A percentile compares a stretch with the other conserved stretches of the same genome.
Evolutionary conservation across 2,888 invertebrate species (phyloP).

Genomic region (Galerucella calmariensis): DNA sequence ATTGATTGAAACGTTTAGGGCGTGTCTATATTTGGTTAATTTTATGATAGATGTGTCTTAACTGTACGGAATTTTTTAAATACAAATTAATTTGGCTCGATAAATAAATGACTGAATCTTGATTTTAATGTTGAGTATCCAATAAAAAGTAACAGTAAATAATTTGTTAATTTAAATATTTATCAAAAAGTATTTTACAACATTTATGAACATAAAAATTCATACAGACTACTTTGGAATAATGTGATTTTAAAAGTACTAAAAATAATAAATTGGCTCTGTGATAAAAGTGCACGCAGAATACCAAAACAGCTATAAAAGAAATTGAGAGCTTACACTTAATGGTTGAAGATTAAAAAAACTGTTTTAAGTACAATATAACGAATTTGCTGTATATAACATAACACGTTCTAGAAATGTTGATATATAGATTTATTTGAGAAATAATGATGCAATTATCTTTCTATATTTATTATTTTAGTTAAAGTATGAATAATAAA

Average conservation of each 20-base stretch:
- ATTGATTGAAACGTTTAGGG: conserved; percentile 17
- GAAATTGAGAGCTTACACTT: conserved; percentile 13
- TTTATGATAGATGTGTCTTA: not conserved
- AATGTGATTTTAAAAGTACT: not conserved
- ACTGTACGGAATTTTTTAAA: not conserved
- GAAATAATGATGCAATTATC: not conserved
- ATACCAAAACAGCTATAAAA: conserved; percentile 16
- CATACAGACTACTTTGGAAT: not conserved
- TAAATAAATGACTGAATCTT: no score
- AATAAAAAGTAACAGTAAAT: no score
- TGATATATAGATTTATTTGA: not conserved
- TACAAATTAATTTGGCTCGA: no score
- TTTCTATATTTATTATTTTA: no score
- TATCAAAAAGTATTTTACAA: not conserved
- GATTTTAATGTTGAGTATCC: no score
- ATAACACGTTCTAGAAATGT: not conserved
- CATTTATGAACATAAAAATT: not conserved
- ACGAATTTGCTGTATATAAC: not conserved
- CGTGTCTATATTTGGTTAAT: not conserved
- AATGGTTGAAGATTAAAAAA: not conserved
- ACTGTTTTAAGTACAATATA: not conserved
- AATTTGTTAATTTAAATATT: no score
- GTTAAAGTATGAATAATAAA: no score
- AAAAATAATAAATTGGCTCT: not conserved
- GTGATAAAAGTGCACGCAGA: not conserved